These are phyloP conservation scores for Pampus argenteus DNA, from an alignment of 2,797 vertebrate genomes.

Conservation along the genomic window DNA sequence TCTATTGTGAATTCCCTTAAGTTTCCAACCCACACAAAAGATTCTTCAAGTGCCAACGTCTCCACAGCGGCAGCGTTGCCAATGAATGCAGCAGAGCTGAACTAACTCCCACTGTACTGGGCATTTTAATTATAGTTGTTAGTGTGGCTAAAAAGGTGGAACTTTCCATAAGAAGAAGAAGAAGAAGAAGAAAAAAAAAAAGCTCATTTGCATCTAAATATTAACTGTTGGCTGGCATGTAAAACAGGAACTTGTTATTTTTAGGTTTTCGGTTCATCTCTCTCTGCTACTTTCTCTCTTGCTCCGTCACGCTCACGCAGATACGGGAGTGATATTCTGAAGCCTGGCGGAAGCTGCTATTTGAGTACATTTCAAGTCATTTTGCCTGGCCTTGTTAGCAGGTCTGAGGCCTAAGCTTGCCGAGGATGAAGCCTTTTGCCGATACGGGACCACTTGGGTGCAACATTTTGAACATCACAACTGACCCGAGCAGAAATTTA, in stretches of 20 bases:
- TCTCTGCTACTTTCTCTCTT: conserved; percentile 2
- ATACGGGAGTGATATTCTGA: conserved; percentile 67
- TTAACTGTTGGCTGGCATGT: conserved; percentile 10
- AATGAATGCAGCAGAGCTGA: conserved; percentile 38
- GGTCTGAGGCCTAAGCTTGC: conserved; percentile 63
- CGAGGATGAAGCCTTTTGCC: too few species aligned
- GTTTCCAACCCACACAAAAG: conserved; percentile 20
- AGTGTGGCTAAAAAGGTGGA: conserved; percentile 26
- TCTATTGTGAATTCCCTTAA: conserved; percentile 27
- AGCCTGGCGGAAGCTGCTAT: conserved; percentile 52
- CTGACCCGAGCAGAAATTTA: conserved; percentile 12
- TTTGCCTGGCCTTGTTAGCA: conserved; percentile 55
- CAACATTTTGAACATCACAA: too few species aligned
- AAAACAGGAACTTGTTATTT: conserved; percentile 58
- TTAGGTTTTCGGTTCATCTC: conserved; percentile 46
- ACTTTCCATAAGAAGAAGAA: neutral
- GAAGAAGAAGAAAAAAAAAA: conserved; percentile 27
- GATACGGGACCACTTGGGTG: too few species aligned
- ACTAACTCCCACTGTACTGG: conserved; percentile 20
- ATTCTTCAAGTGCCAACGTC: conserved; percentile 32
- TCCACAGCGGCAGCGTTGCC: conserved; percentile 2
- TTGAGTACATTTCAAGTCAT: conserved; percentile 68
- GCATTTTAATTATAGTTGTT: conserved; percentile 53
- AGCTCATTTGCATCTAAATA: conserved; percentile 56
- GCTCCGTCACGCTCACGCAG: conserved; percentile 52